Percentiles rank a stretch among this genome's conserved stretches.
These are phyloP conservation scores for Ploceus nigricollis DNA, from an alignment of 2,113 vertebrate genomes.

Conservation along the genomic window DNA sequence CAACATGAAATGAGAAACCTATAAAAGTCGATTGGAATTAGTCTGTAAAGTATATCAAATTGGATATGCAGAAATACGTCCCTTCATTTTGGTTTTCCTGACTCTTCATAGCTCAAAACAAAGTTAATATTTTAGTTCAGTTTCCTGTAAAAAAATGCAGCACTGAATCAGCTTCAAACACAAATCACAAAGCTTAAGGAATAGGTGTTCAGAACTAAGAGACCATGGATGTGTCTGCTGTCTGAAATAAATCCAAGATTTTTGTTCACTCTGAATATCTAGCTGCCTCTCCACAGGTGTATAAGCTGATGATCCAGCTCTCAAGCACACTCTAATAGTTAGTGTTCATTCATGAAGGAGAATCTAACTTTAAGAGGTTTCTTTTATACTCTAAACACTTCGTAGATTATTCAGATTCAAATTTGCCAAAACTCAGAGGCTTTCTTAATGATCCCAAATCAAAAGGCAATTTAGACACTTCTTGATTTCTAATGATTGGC, in stretches of 20 bases:
- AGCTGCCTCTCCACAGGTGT: not conserved
- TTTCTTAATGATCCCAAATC: not conserved
- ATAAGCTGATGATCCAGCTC: not conserved
- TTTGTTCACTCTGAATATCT: not conserved
- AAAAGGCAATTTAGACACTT: not conserved
- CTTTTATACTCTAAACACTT: not conserved
- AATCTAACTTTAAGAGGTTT: not conserved
- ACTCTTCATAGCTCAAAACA: not conserved
- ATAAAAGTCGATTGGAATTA: not conserved
- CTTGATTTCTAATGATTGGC: not conserved
- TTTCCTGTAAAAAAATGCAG: not conserved
- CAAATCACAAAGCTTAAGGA: not conserved
- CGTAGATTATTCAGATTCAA: not conserved
- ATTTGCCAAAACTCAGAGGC: not conserved
- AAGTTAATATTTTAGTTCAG: not conserved
- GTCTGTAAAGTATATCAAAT: not conserved
- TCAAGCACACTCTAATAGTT: not conserved
- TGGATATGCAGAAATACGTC: not conserved
- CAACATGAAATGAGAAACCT: not conserved
- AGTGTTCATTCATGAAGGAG: not conserved
- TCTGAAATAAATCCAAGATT: not conserved
- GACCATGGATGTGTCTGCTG: not conserved
- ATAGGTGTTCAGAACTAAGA: not conserved
- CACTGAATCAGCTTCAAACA: not conserved
- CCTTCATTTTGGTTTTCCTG: not conserved